These are phyloP conservation scores for Hylia prasina DNA, from an alignment of 2,113 vertebrate genomes.

Conservation along the genomic window DNA sequence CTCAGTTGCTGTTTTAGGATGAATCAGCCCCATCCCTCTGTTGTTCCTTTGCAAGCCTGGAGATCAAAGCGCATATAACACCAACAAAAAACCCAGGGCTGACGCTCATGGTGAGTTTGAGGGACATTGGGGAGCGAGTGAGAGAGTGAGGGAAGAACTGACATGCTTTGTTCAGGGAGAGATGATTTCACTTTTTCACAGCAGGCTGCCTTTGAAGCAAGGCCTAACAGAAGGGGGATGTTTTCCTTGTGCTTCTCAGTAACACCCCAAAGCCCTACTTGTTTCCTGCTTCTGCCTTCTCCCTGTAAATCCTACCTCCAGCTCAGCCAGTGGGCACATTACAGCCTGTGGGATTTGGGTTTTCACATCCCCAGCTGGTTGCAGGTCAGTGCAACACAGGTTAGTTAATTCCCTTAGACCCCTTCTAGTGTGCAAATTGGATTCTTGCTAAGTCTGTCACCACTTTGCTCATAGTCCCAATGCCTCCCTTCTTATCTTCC, in stretches of 20 bases:
- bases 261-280: background rate
- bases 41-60: background rate
- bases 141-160: background rate
- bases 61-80: background rate
- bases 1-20: background rate
- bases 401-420: background rate
- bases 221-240: background rate
- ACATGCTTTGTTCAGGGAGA: background rate
- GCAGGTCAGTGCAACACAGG: background rate
- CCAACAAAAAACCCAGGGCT: background rate
- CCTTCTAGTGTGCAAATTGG: background rate
- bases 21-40: background rate
- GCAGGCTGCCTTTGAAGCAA: background rate
- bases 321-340: fast-evolving
- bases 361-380: background rate
- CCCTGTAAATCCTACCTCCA: background rate
- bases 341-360: background rate
- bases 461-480: fast-evolving
- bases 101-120: background rate
- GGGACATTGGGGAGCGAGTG: background rate
- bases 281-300: background rate
- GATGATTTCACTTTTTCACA: background rate
- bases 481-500: background rate
- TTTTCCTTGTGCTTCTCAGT: background rate
- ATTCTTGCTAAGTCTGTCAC: background rate